Conservation (phyloP, 2,888 invertebrate genomes). For the Scaptomyza flava region DNA sequence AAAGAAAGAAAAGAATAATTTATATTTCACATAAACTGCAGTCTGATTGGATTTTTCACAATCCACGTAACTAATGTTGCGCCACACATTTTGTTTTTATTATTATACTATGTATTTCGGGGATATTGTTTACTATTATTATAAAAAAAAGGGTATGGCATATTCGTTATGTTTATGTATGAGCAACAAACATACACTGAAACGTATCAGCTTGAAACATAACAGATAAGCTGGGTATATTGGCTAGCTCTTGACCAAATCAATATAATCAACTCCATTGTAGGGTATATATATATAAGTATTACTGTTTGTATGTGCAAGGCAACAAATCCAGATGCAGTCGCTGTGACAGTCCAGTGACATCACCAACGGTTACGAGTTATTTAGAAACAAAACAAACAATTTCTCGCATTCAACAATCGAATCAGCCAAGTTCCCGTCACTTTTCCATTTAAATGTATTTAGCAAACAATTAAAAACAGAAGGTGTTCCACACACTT, state of each 20-base stretch:
- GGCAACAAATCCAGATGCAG: constrained; percentile 37
- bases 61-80: too few relatives aligned
- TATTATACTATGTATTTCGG: too few relatives aligned
- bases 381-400: constrained; percentile 38
- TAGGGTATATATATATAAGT: neutral
- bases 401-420: constrained; percentile 29
- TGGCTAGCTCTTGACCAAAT: neutral
- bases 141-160: neutral
- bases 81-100: too few relatives aligned
- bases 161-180: neutral
- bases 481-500: constrained; percentile 32
- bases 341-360: constrained; percentile 35
- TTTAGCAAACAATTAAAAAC: constrained; percentile 37
- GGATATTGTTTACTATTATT: too few relatives aligned
- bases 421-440: constrained; percentile 29
- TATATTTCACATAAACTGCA: too few relatives aligned
- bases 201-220: neutral
- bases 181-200: too few relatives aligned
- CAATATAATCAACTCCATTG: neutral
- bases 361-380: constrained; percentile 56
- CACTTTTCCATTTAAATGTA: constrained; percentile 37
- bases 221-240: neutral
- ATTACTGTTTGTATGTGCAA: neutral
- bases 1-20: too few relatives aligned
- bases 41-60: too few relatives aligned